Percentiles rank a stretch among this genome's conserved stretches.
These are phyloP conservation scores for Conomelus anceps DNA, from an alignment of 2,888 invertebrate genomes.

Conservation along the genomic window DNA sequence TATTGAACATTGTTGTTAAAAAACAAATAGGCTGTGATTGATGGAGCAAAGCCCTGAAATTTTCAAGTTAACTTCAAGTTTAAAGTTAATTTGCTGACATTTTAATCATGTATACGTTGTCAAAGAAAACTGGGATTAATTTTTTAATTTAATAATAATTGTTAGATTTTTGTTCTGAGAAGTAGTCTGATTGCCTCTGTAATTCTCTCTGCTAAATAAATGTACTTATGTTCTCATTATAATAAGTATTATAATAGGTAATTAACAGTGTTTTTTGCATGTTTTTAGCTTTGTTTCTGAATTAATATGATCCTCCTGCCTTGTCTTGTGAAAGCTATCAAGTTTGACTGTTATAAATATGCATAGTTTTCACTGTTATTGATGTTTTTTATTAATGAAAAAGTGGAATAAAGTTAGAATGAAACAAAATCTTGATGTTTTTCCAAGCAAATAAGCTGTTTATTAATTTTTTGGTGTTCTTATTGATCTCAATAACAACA, in stretches of 20 bases:
- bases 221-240: background rate
- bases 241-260: background rate
- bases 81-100: background rate
- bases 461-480: background rate
- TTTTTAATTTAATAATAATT: background rate
- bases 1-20: background rate
- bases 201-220: background rate
- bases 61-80: background rate
- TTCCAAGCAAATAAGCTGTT: background rate
- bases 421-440: background rate
- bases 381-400: background rate
- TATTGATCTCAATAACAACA: background rate
- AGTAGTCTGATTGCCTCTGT: background rate
- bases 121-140: background rate
- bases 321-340: background rate
- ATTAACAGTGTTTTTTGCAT: background rate
- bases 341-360: background rate
- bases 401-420: background rate
- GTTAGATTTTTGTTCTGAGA: background rate
- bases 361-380: background rate
- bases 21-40: slow-evolving; percentile 5
- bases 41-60: background rate
- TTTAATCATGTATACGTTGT: background rate
- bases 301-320: background rate
- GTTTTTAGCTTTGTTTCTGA: background rate